Conservation (phyloP, 2,113 vertebrate genomes). For the Passer domesticus region DNA sequence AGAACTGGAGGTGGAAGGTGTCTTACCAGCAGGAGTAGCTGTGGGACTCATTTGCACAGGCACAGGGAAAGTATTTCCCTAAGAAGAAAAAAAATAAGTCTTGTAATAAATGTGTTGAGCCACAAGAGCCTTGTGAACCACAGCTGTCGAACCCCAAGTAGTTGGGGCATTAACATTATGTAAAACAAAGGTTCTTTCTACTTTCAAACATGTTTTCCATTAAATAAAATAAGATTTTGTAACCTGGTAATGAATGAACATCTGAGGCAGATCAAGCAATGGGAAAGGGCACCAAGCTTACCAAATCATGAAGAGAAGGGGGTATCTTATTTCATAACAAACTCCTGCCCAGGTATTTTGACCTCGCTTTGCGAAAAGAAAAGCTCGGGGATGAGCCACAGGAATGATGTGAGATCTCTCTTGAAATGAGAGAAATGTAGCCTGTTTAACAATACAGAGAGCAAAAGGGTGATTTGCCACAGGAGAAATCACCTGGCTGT, state of each 20-base stretch:
- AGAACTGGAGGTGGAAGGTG: background rate
- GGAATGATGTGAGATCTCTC: background rate
- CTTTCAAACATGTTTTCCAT: background rate
- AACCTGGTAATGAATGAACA: background rate
- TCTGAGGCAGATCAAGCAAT: background rate
- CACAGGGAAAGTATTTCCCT: background rate
- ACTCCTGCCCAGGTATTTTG: background rate
- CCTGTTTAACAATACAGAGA: background rate
- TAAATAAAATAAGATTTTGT: background rate
- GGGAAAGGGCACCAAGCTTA: background rate
- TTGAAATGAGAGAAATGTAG: background rate
- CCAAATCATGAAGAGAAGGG: fast-evolving
- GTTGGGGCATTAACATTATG: fast-evolving
- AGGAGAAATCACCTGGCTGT: background rate
- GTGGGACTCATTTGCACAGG: background rate
- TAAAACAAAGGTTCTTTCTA: background rate
- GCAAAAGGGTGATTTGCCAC: background rate
- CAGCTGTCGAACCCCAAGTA: background rate
- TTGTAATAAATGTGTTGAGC: background rate
- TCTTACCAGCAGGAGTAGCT: constrained; percentile 27
- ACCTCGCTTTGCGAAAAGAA: too few relatives aligned
- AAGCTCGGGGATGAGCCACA: background rate
- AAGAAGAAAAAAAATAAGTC: background rate
- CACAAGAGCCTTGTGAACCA: background rate
- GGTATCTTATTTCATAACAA: background rate